phyloP scores from a whole-genome alignment of 2,888 invertebrate genomes.

The Nemoura dubitans region DNA sequence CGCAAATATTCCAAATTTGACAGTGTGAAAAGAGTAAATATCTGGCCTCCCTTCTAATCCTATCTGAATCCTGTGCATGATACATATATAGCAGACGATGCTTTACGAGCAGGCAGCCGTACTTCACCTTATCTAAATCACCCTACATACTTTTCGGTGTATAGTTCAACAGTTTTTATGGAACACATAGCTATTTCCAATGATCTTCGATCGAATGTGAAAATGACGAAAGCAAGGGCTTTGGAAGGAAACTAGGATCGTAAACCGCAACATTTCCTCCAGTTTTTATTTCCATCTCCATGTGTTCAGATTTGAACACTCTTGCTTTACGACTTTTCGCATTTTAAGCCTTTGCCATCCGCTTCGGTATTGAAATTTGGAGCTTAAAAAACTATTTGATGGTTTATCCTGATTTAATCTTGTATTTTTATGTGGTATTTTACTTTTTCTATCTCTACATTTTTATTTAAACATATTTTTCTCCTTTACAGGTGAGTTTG shows the following conservation, averaged over 20 bases:
- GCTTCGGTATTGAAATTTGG: neutral
- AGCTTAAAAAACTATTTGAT: neutral
- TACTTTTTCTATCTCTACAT: neutral
- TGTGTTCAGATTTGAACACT: neutral
- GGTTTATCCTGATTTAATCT: neutral
- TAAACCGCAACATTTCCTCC: neutral
- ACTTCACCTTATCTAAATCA: neutral
- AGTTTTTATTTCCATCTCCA: neutral
- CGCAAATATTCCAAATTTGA: too few species aligned
- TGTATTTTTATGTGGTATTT: neutral
- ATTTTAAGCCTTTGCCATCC: neutral
- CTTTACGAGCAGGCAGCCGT: neutral
- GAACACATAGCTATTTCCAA: neutral
- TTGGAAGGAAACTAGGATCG: neutral
- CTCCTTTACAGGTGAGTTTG: constrained; percentile 16
- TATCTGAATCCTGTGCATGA: too few species aligned
- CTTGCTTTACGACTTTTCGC: neutral
- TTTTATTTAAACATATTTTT: neutral
- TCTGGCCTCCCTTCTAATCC: too few species aligned
- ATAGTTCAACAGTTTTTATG: neutral
- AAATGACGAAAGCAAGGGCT: neutral
- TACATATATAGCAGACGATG: too few species aligned
- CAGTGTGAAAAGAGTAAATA: too few species aligned
- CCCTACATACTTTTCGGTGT: neutral
- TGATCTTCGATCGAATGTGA: neutral